phyloP scores from a whole-genome alignment of 2,888 invertebrate species.

The Exocentrus adspersus region DNA sequence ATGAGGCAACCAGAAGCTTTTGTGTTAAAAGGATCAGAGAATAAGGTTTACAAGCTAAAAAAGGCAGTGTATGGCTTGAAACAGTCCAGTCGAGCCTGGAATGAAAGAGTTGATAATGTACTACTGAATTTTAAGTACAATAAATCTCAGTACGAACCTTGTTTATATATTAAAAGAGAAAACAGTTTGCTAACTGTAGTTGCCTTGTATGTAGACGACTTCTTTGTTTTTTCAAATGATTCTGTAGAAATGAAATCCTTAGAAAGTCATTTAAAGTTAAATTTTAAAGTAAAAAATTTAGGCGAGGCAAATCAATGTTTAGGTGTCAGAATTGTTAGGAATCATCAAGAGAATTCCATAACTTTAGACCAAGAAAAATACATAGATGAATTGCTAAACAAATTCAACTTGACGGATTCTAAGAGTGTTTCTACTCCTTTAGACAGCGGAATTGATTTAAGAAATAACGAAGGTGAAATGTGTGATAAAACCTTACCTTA shows the following conservation, averaged over 20 bases:
- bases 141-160: constrained; percentile 26
- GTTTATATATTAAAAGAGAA: constrained; percentile 26
- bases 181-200: constrained; percentile 23
- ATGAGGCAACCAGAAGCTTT: constrained; percentile 43
- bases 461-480: constrained; percentile 2
- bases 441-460: constrained; percentile 8
- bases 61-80: constrained; percentile 42
- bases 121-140: constrained; percentile 9
- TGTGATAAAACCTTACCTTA: constrained; percentile 13
- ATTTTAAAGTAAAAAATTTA: constrained; percentile 39
- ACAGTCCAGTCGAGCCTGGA: constrained; percentile 37
- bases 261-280: constrained; percentile 32
- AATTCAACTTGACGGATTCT: constrained; percentile 4
- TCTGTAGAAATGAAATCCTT: constrained; percentile 29
- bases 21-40: constrained; percentile 4
- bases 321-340: constrained; percentile 29
- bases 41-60: neutral
- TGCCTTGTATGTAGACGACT: constrained; percentile 44
- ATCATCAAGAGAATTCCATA: constrained; percentile 23
- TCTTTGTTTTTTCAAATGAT: constrained; percentile 43
- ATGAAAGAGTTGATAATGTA: constrained; percentile 25
- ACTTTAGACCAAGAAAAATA: constrained; percentile 34
- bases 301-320: constrained; percentile 33
- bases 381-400: constrained; percentile 22
- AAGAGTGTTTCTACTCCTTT: constrained; percentile 21